Percentiles rank a stretch among this genome's conserved stretches.
phyloP scores from a whole-genome alignment of 2,113 vertebrate genomes.

The Aplodontia rufa region DNA sequence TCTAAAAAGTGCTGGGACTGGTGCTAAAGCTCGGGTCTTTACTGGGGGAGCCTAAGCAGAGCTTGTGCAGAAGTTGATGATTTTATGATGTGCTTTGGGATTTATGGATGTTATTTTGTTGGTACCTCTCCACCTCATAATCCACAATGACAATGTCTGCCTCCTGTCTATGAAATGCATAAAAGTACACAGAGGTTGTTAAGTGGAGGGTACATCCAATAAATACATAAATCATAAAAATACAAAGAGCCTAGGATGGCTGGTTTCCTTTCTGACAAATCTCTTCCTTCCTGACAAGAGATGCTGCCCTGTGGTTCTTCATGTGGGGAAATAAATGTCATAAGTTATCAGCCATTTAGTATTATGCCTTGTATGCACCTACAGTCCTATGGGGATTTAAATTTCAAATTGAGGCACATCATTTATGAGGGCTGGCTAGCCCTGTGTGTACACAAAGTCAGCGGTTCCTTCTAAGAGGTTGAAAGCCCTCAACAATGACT shows the following conservation, averaged over 20 bases:
- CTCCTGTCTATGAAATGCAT: slow-evolving; percentile 77
- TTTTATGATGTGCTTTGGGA: slow-evolving; percentile 72
- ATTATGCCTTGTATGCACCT: slow-evolving; percentile 65
- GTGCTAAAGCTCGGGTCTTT: neutral
- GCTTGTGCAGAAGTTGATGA: slow-evolving; percentile 67
- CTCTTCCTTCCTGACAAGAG: slow-evolving; percentile 77
- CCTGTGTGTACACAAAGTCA: neutral
- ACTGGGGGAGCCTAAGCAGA: slow-evolving; percentile 17
- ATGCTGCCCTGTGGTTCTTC: slow-evolving; percentile 78
- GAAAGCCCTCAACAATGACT: neutral
- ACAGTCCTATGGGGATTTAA: slow-evolving; percentile 63
- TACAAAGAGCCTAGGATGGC: slow-evolving; percentile 65
- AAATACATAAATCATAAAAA: slow-evolving; percentile 80
- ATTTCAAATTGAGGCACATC: slow-evolving; percentile 66
- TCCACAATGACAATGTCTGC: slow-evolving; percentile 71
- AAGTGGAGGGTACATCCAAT: slow-evolving; percentile 72
- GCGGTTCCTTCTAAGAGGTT: neutral
- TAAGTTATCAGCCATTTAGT: slow-evolving; percentile 76
- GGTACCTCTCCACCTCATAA: slow-evolving; percentile 67
- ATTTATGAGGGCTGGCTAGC: neutral
- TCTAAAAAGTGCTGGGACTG: neutral
- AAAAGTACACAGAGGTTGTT: slow-evolving; percentile 72
- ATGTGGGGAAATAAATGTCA: slow-evolving; percentile 79
- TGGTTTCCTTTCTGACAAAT: slow-evolving; percentile 77
- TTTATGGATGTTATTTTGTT: slow-evolving; percentile 73